Percentiles rank a stretch among this genome's conserved stretches.
Conservation (phyloP, 1,140 invertebrate species). For the Arion vulgaris region DNA sequence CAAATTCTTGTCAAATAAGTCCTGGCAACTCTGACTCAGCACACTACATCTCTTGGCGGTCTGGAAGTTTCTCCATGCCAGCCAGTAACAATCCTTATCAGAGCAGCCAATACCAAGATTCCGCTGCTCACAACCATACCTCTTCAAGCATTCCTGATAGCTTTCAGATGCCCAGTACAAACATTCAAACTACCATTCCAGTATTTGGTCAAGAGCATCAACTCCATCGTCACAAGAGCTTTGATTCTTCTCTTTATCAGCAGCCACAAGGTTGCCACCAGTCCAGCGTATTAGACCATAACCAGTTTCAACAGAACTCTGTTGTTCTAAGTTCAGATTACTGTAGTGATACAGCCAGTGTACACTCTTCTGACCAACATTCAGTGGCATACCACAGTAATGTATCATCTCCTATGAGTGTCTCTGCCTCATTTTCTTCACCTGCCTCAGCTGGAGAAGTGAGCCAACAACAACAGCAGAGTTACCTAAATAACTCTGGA, state of each 20-base stretch:
- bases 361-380: neutral
- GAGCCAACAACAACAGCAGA: neutral
- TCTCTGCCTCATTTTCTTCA: neutral
- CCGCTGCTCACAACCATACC: neutral
- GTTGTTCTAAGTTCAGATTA: neutral
- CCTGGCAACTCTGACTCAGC: neutral
- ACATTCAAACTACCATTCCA: neutral
- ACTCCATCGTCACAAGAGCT: neutral
- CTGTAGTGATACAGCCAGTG: neutral
- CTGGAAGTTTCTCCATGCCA: slow-evolving; percentile 1
- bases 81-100: neutral
- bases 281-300: neutral
- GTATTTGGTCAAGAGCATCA: neutral
- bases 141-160: neutral
- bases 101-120: neutral
- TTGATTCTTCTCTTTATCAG: neutral
- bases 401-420: slow-evolving; percentile 15
- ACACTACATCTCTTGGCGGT: neutral
- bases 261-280: neutral
- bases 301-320: neutral
- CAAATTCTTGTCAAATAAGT: neutral
- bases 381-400: neutral
- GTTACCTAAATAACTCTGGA: neutral
- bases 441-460: neutral
- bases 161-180: neutral